Evolutionary conservation across 2,113 vertebrate genomes (phyloP).

Genomic region (Catagonus wagneri): DNA sequence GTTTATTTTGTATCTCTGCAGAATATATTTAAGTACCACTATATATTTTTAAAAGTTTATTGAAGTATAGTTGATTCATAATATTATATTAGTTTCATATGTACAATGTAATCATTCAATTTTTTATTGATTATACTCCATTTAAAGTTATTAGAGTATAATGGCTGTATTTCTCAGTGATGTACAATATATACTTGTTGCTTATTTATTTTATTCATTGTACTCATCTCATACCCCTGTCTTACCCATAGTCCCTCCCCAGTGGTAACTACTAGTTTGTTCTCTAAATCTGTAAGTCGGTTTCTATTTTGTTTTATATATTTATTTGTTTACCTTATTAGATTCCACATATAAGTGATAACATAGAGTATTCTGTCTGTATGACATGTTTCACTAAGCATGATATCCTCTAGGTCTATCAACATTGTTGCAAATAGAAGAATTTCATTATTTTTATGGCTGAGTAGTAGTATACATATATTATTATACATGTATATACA

Average conservation of each 20-base stretch:
- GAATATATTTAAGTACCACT: neutral
- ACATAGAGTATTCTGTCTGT: neutral
- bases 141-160: neutral
- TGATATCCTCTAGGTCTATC: neutral
- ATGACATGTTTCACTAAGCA: neutral
- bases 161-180: neutral
- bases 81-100: neutral
- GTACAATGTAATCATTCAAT: neutral
- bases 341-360: neutral
- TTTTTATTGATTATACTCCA: neutral
- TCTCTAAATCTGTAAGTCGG: neutral
- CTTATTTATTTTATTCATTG: neutral
- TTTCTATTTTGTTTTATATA: neutral
- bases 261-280: neutral
- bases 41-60: neutral
- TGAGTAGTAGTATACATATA: neutral
- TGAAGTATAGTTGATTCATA: neutral
- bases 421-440: neutral
- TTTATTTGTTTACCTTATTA: neutral
- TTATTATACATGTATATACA: neutral
- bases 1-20: neutral
- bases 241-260: neutral
- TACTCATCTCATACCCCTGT: neutral
- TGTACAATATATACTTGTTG: neutral
- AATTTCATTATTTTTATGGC: neutral